Conservation (phyloP, 92 coral and sea anemone species). For the Metridium senile region DNA sequence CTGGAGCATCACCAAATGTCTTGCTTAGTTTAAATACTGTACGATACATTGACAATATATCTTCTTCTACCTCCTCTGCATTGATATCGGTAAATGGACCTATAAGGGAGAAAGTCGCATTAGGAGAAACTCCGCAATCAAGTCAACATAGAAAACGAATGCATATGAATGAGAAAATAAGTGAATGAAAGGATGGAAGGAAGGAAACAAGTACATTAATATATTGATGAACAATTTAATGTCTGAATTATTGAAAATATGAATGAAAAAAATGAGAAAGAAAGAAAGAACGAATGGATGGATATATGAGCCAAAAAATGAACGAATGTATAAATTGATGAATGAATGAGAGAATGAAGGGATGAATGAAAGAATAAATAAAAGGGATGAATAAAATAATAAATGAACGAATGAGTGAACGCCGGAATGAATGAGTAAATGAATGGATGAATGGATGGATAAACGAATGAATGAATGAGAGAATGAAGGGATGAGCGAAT, state of each 20-base stretch:
- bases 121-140: too few species aligned
- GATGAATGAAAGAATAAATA: not conserved
- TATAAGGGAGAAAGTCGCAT: too few species aligned
- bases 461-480: not conserved
- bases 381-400: too few species aligned
- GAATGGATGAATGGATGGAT: not conserved
- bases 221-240: not conserved
- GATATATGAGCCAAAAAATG: not conserved
- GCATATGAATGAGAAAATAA: not conserved
- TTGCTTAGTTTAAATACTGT: conserved; percentile 91
- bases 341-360: not conserved
- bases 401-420: not conserved
- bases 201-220: not conserved
- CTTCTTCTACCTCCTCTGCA: conserved; percentile 97
- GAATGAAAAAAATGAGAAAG: not conserved
- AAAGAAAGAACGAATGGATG: not conserved
- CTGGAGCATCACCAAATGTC: conserved; percentile 92
- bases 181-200: not conserved
- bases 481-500: not conserved
- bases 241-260: not conserved
- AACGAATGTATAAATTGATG: not conserved
- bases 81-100: conserved; percentile 96
- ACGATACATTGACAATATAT: conserved; percentile 86
- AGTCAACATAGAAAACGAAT: too few species aligned
- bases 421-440: not conserved